Evolutionary conservation across 2,888 invertebrate species (phyloP), one percentile per base, ranked within the genome.

Genomic region (Rhodophaea formosa): DNA sequence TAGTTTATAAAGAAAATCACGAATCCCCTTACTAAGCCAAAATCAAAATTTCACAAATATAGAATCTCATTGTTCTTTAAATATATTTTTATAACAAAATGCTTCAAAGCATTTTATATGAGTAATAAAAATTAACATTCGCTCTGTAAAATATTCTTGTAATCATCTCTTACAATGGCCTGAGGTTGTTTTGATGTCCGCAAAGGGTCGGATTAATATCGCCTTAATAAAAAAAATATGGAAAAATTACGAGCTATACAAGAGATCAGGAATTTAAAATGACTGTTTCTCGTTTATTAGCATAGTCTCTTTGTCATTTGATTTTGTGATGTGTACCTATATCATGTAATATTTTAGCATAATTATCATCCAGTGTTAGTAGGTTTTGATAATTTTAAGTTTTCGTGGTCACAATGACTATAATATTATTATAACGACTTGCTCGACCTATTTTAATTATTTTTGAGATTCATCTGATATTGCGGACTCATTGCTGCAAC

Each of bases 91-190:
- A 39, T 39, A n/a, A 39, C 1, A 77, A 82, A n/a, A 78, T 82
- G 75, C 74, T 77, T 77, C 76, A 14, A 53, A 42, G 77, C 82
- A 51, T 15, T 10, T 15, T 35, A 32, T 39, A 72, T 68, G 56
- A 66, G 78, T 84, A 84, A 88, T 88, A 86, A 84, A 86, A 85
- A 88, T 86, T 88, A 86, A 86, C 85, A 87, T 88, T 88, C 82
- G 76, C 83, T 82, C 82, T 84, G 77, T 82, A 76, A 82, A 80
- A 81, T 79, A 82, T 82, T 80, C 81, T 82, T 84, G 80, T 86
- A 87, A 87, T 88, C 83, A 87, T 82, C 79, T 71, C 72, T 82
- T 82, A 89, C 88, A 88, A 89, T 88, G 79, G 83, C 82, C 79
- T 67, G 70, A 73, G 84, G 85, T 75, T 84, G 83, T 88, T 86